phyloP scores from a whole-genome alignment of 2,888 invertebrate species.

The Drosophila cognata region DNA sequence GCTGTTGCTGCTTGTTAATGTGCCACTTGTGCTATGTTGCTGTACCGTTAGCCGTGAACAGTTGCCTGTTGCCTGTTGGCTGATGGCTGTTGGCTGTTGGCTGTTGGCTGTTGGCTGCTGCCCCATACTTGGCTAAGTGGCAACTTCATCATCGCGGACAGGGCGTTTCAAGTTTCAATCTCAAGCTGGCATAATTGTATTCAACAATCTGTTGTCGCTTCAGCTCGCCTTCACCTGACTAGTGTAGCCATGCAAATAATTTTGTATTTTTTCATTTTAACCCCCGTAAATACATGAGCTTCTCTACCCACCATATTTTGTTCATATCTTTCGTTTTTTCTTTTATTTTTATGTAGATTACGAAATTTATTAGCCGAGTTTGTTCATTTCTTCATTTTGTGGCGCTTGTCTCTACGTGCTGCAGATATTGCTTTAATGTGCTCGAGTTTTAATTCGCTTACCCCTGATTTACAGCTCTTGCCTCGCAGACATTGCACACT shows the following conservation, averaged over 20 bases:
- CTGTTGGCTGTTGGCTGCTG: slow-evolving; percentile 25
- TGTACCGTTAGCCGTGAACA: slow-evolving; percentile 34
- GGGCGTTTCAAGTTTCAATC: slow-evolving; percentile 68
- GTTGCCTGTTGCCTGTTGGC: slow-evolving; percentile 32
- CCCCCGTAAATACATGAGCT: slow-evolving; percentile 37
- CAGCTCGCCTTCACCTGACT: slow-evolving; percentile 43
- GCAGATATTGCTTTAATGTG: slow-evolving; percentile 62
- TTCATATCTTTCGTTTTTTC: not conserved
- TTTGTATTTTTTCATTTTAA: slow-evolving; percentile 69
- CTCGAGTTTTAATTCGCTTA: slow-evolving; percentile 68
- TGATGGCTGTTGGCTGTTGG: slow-evolving; percentile 23
- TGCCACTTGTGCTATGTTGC: slow-evolving; percentile 65
- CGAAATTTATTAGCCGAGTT: slow-evolving; percentile 70
- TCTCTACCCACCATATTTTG: not conserved
- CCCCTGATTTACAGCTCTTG: slow-evolving; percentile 60
- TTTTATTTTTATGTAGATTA: slow-evolving; percentile 69
- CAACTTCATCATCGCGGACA: slow-evolving; percentile 72
- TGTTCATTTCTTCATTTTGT: slow-evolving; percentile 54
- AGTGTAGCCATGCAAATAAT: slow-evolving; percentile 48
- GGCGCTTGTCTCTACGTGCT: slow-evolving; percentile 37
- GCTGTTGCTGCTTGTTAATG: slow-evolving; percentile 69
- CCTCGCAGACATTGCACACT: slow-evolving; percentile 31
- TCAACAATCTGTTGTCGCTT: slow-evolving; percentile 78
- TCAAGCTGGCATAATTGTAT: slow-evolving; percentile 73
- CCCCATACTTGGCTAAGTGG: slow-evolving; percentile 66